A percentile compares a stretch with the other conserved stretches of the same genome.
Evolutionary conservation across 2,888 invertebrate species (phyloP).

Genomic region (Tanytarsus gracilentus): DNA sequence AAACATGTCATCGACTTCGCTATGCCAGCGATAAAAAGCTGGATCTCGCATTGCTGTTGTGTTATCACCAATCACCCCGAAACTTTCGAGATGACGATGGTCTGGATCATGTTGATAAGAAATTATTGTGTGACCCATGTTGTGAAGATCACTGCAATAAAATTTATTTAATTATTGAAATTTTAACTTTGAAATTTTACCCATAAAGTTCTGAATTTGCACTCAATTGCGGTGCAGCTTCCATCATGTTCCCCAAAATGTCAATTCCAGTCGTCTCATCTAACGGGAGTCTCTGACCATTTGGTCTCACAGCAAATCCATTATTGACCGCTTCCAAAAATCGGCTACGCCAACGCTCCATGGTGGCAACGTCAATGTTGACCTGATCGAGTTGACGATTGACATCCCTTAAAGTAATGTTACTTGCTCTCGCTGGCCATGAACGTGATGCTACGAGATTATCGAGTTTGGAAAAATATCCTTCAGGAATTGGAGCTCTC

Average conservation of each 20-base stretch:
- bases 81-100: constrained; percentile 59
- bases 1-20: constrained; percentile 69
- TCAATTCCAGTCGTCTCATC: constrained; percentile 66
- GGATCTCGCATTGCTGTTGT: constrained; percentile 83
- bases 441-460: constrained; percentile 64
- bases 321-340: constrained; percentile 62
- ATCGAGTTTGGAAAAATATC: constrained; percentile 77
- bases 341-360: constrained; percentile 68
- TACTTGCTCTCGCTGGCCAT: constrained; percentile 62
- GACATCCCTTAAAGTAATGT: constrained; percentile 50
- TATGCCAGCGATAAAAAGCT: constrained; percentile 77
- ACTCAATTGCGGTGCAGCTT: constrained; percentile 47
- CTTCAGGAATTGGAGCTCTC: constrained; percentile 61
- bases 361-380: constrained; percentile 55
- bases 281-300: constrained; percentile 49
- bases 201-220: background rate
- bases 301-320: constrained; percentile 50
- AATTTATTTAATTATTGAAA: constrained; percentile 47
- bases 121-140: constrained; percentile 44
- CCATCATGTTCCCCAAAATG: constrained; percentile 68
- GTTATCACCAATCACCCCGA: constrained; percentile 74
- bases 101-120: constrained; percentile 74
- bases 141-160: constrained; percentile 61
- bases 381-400: constrained; percentile 60
- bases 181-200: background rate